Conservation (phyloP, 2,888 invertebrate species). For the Orthosia cruda region DNA sequence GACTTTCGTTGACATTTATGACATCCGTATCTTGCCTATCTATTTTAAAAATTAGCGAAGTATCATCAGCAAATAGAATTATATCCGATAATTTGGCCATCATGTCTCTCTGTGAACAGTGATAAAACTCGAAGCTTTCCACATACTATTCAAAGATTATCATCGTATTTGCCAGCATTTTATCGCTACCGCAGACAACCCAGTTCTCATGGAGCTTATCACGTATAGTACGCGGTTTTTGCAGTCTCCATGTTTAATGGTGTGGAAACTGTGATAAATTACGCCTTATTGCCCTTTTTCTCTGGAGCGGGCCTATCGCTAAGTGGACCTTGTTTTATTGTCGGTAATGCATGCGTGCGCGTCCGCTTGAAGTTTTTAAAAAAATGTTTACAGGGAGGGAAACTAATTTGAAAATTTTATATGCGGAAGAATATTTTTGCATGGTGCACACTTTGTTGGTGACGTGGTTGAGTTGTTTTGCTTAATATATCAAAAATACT, state of each 20-base stretch:
- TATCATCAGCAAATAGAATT: too few relatives aligned
- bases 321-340: constrained; percentile 82
- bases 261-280: constrained; percentile 90
- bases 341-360: constrained; percentile 69
- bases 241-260: constrained; percentile 89
- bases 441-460: constrained; percentile 4
- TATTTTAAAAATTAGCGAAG: too few relatives aligned
- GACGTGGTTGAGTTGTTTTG: not conserved
- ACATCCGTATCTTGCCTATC: too few relatives aligned
- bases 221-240: constrained; percentile 87
- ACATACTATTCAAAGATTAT: constrained; percentile 34
- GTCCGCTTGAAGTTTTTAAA: constrained; percentile 28
- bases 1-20: too few relatives aligned
- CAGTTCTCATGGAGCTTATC: constrained; percentile 85
- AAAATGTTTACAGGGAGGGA: constrained; percentile 9
- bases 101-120: too few relatives aligned
- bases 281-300: constrained; percentile 88
- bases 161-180: constrained; percentile 71
- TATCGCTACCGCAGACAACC: constrained; percentile 84
- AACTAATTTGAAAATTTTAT: constrained; percentile 32
- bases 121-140: not conserved
- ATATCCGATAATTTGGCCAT: too few relatives aligned
- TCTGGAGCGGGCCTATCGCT: constrained; percentile 79
- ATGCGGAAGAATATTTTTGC: constrained; percentile 22
- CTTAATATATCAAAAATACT: too few relatives aligned